Conservation (phyloP, 2,888 invertebrate genomes). For the Cataglyphis rosenhaueri region DNA sequence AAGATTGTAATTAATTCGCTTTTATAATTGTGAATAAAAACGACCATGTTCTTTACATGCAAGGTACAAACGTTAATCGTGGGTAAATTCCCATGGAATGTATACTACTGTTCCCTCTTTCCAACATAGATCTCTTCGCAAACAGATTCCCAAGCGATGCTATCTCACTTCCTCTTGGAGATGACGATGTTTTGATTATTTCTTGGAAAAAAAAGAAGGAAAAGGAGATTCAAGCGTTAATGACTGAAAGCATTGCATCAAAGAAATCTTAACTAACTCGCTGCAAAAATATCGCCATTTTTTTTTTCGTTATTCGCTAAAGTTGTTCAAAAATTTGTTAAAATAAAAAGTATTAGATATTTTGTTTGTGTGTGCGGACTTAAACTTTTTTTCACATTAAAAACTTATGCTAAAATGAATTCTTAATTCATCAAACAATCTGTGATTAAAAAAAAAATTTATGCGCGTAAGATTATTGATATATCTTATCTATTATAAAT, state of each 20-base stretch:
- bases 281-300: not conserved
- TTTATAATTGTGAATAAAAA: slow-evolving; percentile 83
- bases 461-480: not conserved
- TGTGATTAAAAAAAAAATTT: not conserved
- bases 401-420: not conserved
- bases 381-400: not conserved
- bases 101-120: slow-evolving; percentile 78
- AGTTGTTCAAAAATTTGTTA: not conserved
- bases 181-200: slow-evolving; percentile 73
- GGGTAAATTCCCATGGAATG: slow-evolving; percentile 85
- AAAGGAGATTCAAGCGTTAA: not conserved
- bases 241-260: slow-evolving; percentile 8
- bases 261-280: not conserved
- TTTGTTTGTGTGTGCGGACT: not conserved
- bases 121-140: slow-evolving; percentile 81
- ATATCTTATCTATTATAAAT: not conserved
- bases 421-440: not conserved
- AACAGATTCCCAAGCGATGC: slow-evolving; percentile 80
- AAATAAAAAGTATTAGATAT: slow-evolving; percentile 16
- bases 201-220: slow-evolving; percentile 55
- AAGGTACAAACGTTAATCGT: slow-evolving; percentile 84
- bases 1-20: slow-evolving; percentile 81
- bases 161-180: slow-evolving; percentile 80
- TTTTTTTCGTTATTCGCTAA: not conserved
- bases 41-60: slow-evolving; percentile 82